Evolutionary conservation across 2,113 vertebrate species (phyloP).

Genomic region (Nycticryphes semicollaris): DNA sequence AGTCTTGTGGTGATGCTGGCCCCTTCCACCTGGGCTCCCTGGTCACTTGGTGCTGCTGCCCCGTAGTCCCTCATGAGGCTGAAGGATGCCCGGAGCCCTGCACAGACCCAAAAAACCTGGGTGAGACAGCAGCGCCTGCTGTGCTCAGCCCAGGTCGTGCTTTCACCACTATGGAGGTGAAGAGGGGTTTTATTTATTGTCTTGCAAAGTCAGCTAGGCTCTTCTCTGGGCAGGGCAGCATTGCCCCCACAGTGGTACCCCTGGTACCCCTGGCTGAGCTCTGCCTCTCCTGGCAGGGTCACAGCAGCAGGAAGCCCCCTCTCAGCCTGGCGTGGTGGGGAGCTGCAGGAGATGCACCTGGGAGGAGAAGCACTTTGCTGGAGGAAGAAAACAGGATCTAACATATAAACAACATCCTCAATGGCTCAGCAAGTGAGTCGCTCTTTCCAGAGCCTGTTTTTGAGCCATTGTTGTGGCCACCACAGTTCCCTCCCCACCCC

Average conservation of each 20-base stretch:
- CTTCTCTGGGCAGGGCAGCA: fast-evolving
- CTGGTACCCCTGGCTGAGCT: background rate
- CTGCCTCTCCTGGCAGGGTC: background rate
- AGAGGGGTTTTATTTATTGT: background rate
- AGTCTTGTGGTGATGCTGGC: fast-evolving
- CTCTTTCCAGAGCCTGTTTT: slow-evolving; percentile 65
- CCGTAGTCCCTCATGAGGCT: fast-evolving
- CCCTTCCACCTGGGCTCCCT: background rate
- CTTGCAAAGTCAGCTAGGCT: fast-evolving
- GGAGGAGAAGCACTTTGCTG: slow-evolving; percentile 61
- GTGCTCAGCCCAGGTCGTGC: background rate
- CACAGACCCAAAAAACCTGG: fast-evolving
- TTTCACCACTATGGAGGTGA: fast-evolving
- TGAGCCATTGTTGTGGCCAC: slow-evolving; percentile 21
- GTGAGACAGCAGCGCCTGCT: fast-evolving
- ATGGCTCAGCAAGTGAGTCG: slow-evolving; percentile 48
- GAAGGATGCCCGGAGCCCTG: background rate
- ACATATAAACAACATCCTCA: slow-evolving; percentile 82
- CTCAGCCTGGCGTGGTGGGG: background rate
- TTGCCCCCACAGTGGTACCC: background rate
- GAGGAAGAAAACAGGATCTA: slow-evolving; percentile 84
- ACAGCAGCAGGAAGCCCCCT: slow-evolving; percentile 53
- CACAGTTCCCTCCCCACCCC: background rate
- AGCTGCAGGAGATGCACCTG: slow-evolving; percentile 75
- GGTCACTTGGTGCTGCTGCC: fast-evolving